phyloP scores from a whole-genome alignment of 2,888 invertebrate genomes.

The Acanthoscelides obtectus region DNA sequence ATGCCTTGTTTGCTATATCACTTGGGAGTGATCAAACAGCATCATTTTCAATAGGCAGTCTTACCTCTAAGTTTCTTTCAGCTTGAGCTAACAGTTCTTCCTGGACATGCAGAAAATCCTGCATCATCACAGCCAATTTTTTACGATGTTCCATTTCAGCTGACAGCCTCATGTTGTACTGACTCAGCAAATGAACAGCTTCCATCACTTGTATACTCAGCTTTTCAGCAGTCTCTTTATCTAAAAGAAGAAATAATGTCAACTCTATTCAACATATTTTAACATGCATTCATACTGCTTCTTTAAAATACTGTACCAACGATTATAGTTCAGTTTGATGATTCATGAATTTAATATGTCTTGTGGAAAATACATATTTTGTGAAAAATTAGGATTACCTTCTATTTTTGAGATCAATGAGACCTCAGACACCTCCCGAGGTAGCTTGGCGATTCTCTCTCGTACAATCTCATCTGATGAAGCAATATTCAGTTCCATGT shows the following conservation, averaged over 20 bases:
- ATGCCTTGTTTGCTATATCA: too few relatives aligned
- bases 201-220: conserved; percentile 81
- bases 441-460: conserved; percentile 89
- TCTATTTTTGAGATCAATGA: conserved; percentile 79
- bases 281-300: too few relatives aligned
- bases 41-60: too few relatives aligned
- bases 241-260: conserved; percentile 48
- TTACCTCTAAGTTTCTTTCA: conserved; percentile 81
- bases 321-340: too few relatives aligned
- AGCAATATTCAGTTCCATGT: conserved; percentile 89
- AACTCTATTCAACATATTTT: too few relatives aligned
- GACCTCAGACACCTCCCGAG: conserved; percentile 91
- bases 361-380: too few relatives aligned
- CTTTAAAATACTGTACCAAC: too few relatives aligned
- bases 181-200: conserved; percentile 78
- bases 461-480: conserved; percentile 91
- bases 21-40: too few relatives aligned
- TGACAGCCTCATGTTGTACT: conserved; percentile 82
- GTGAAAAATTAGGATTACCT: too few relatives aligned
- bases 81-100: conserved; percentile 81
- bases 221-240: conserved; percentile 74
- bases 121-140: conserved; percentile 78
- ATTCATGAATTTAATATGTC: too few relatives aligned
- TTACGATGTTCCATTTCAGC: conserved; percentile 88
- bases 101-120: conserved; percentile 84